A percentile compares a stretch with the other conserved stretches of the same genome.
phyloP scores from a whole-genome alignment of 2,888 invertebrate genomes.

The Dione juno region DNA sequence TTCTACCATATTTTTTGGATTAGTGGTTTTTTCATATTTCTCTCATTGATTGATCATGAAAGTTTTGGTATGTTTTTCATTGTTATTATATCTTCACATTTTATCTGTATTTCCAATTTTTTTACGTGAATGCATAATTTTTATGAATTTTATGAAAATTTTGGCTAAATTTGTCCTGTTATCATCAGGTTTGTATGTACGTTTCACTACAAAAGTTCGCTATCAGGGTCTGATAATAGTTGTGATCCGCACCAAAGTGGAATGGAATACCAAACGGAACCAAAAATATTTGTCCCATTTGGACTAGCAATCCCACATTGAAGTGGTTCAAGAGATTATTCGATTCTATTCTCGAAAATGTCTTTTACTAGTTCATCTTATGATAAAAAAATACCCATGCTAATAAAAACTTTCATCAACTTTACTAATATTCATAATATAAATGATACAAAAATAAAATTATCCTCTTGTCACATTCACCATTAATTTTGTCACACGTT shows the following conservation, averaged over 20 bases:
- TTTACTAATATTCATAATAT: constrained; percentile 11
- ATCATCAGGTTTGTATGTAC: not conserved
- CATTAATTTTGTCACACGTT: constrained; percentile 30
- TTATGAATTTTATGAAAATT: not conserved
- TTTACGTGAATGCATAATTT: not conserved
- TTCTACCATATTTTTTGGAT: not conserved
- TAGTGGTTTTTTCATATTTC: not conserved
- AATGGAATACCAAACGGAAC: constrained; percentile 63
- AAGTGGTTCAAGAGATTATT: constrained; percentile 59
- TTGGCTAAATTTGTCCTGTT: not conserved
- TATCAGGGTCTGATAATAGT: constrained; percentile 71
- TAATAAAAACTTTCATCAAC: constrained; percentile 19
- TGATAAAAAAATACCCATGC: constrained; percentile 23
- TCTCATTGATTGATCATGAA: not conserved
- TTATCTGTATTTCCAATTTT: not conserved
- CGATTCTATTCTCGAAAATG: constrained; percentile 34
- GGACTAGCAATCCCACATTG: constrained; percentile 64
- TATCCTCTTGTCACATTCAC: constrained; percentile 4
- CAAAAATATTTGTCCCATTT: constrained; percentile 57
- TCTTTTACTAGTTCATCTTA: constrained; percentile 23
- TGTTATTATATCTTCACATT: not conserved
- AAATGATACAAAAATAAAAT: not conserved
- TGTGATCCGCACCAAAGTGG: constrained; percentile 70
- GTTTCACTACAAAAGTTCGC: constrained; percentile 38
- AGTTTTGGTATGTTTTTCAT: constrained; percentile 5